Evolutionary conservation across 2,888 invertebrate species (phyloP).

Genomic region (Amiota communis): DNA sequence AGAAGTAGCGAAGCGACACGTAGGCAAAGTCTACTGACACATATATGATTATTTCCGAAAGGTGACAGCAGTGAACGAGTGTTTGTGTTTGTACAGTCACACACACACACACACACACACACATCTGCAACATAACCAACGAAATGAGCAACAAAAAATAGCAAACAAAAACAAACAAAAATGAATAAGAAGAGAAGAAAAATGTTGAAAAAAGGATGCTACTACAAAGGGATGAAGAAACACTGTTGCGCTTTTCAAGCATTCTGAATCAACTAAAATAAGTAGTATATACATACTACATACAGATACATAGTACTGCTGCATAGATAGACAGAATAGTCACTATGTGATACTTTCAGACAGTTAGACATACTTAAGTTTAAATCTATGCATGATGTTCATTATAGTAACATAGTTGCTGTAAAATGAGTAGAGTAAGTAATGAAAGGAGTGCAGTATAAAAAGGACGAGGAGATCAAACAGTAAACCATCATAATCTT

Average conservation of each 20-base stretch:
- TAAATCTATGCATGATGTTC: no score
- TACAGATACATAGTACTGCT: not conserved
- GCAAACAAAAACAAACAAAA: constrained; percentile 14
- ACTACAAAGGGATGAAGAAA: constrained; percentile 16
- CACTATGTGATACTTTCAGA: no score
- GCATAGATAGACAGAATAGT: no score
- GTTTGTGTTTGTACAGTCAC: constrained; percentile 2
- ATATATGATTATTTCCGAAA: constrained; percentile 67
- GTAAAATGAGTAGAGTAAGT: not conserved
- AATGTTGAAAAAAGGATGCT: constrained; percentile 10
- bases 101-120: not conserved
- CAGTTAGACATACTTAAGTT: no score
- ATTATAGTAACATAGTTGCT: no score
- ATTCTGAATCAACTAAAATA: constrained; percentile 16
- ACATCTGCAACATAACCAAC: constrained; percentile 4
- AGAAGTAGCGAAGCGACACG: constrained; percentile 17
- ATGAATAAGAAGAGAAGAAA: not conserved
- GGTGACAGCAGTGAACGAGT: constrained; percentile 56
- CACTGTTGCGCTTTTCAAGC: constrained; percentile 61
- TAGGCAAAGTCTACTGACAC: constrained; percentile 53
- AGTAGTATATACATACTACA: not conserved
- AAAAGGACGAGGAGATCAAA: no score
- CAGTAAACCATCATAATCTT: no score
- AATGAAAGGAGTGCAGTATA: no score
- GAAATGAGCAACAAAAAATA: not conserved